These are phyloP conservation scores for Ganaspis sp. DNA, from an alignment of 1,140 invertebrate genomes.

Conservation along the genomic window DNA sequence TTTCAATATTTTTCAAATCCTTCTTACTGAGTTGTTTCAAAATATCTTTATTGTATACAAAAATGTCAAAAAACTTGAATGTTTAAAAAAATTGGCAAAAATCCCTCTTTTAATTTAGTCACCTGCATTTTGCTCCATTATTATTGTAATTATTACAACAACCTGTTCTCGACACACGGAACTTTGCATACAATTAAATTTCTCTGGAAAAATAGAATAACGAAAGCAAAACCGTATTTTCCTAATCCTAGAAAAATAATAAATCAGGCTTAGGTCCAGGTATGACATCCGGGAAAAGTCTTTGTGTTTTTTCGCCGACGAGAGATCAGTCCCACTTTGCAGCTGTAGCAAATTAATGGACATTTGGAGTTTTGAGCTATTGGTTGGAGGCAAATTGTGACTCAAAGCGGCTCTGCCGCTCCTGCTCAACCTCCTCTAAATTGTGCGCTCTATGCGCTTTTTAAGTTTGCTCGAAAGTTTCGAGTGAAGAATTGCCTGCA, in stretches of 20 bases:
- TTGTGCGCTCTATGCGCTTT: background rate
- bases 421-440: background rate
- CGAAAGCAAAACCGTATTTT: constrained; percentile 4
- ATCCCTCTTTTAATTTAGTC: too few species aligned
- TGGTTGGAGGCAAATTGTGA: constrained; percentile 5
- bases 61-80: too few species aligned
- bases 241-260: constrained; percentile 22
- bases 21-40: too few species aligned
- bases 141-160: too few species aligned
- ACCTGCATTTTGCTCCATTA: too few species aligned
- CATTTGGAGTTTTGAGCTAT: background rate
- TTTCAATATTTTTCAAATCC: too few species aligned
- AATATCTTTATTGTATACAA: too few species aligned
- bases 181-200: too few species aligned
- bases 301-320: background rate
- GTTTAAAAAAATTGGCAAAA: too few species aligned
- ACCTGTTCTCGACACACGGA: too few species aligned
- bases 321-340: constrained; percentile 12
- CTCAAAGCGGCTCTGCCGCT: background rate
- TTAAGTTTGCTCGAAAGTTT: background rate
- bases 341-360: background rate
- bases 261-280: constrained; percentile 11
- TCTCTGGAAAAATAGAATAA: background rate
- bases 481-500: background rate
- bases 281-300: constrained; percentile 1